Base-by-base conservation (phyloP, 2,888 invertebrate species). In the Rhabditoides inermis region DNA sequence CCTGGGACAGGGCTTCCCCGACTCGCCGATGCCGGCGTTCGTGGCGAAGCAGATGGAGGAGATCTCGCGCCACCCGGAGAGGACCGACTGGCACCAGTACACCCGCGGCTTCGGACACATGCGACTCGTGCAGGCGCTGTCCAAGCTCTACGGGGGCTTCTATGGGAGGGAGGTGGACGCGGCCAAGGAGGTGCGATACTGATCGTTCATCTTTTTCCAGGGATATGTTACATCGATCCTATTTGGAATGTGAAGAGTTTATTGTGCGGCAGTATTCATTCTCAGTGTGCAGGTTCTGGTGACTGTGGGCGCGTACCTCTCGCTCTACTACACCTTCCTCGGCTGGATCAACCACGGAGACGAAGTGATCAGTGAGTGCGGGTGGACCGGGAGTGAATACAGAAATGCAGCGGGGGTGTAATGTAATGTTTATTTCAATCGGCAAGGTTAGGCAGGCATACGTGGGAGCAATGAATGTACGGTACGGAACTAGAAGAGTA, bases 291-390 rank as follows among this genome's bases (percentile, higher is more conserved):
- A 59, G 60, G 49, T 65, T 15, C 76, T 95, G 30, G 85, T 95
- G 2, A 89, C 91, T 0, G 82, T 84, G 36, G 98, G 98, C 5
- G 98, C 95, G 1, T 98, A 95, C 76, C 90, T 92, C 77, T 88
- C 92, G 0, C 80, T 99, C 0, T 95, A 86, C 79, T 85, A 86
- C 45, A 80, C 88, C 10, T 85, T 94, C 58, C 83, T 87, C 77
- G 88, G 91, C 5, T 87, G 90, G 73, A 84, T 94, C 7, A 87
- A 88, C 68, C 83, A 83, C 1, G 90, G 82, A 18, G 83, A 83
- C 69, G 82, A 83, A 76, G 82, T 81, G 51, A 60, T 73, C 12
- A 63, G 72, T 71, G 28, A 60, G 62, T 55, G 26, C 1, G 28
- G n/a, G 4, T 18, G 4, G 22, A 15, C 18, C 15, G 3, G 36